These are phyloP conservation scores for Blomia tropicalis DNA, from an alignment of 2,888 invertebrate species.

Conservation along the genomic window DNA sequence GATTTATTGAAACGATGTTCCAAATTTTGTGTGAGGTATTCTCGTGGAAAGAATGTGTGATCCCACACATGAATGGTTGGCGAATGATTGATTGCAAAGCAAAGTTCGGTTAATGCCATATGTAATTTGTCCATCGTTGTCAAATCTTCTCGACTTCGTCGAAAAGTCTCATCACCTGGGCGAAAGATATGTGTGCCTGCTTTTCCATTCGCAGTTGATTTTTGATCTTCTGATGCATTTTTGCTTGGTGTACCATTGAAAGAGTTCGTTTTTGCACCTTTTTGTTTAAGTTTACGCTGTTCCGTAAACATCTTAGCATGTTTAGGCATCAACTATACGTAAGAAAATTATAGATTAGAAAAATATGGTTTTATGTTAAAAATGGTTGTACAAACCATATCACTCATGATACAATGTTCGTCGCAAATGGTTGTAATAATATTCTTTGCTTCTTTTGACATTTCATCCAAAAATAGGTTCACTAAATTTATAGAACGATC, in stretches of 20 bases:
- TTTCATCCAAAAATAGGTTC: constrained; percentile 92
- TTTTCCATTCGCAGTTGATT: background rate
- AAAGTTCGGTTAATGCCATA: constrained; percentile 93
- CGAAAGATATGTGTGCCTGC: constrained; percentile 37
- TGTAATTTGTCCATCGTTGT: constrained; percentile 97
- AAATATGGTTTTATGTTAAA: background rate
- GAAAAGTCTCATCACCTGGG: constrained; percentile 86
- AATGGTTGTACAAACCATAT: constrained; percentile 44
- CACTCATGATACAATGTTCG: constrained; percentile 91
- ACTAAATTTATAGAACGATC: constrained; percentile 88
- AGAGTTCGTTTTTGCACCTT: constrained; percentile 34
- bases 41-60: constrained; percentile 92
- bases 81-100: constrained; percentile 90
- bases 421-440: constrained; percentile 97
- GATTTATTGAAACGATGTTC: constrained; percentile 57
- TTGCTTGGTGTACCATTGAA: background rate
- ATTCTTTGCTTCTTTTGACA: constrained; percentile 96
- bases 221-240: background rate
- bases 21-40: constrained; percentile 88
- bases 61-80: constrained; percentile 96
- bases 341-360: background rate
- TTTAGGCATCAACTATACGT: constrained; percentile 57
- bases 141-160: constrained; percentile 85
- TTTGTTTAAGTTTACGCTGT: constrained; percentile 70
- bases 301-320: constrained; percentile 72